These are phyloP conservation scores for Naso thynnoides DNA, from an alignment of 2,797 vertebrate species.

Conservation along the genomic window DNA sequence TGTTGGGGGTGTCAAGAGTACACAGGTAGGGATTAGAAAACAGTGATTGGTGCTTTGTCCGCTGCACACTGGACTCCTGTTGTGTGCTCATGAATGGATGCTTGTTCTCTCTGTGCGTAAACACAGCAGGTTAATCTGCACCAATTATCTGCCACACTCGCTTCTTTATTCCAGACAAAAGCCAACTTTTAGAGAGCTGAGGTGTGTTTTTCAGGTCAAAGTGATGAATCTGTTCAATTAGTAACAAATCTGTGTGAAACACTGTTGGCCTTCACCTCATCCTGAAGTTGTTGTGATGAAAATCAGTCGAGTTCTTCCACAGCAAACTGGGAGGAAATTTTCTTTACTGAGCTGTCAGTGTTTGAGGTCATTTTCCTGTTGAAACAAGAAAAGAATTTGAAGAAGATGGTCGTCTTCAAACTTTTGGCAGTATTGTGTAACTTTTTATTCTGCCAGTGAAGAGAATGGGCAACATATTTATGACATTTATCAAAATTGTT, in stretches of 20 bases:
- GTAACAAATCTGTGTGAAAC: too few species aligned
- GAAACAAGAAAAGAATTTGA: too few species aligned
- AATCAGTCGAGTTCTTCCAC: not conserved
- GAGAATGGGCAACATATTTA: too few species aligned
- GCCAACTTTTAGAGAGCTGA: not conserved
- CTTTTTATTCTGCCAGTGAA: too few species aligned
- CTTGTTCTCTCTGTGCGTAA: conserved; percentile 55
- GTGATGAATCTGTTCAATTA: conserved; percentile 17
- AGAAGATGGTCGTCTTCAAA: too few species aligned
- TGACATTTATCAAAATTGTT: too few species aligned
- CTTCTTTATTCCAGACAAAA: conserved; percentile 14
- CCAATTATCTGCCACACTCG: conserved; percentile 37
- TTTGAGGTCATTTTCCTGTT: too few species aligned
- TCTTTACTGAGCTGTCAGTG: not conserved
- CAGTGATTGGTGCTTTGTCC: conserved; percentile 66
- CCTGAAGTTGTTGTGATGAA: too few species aligned
- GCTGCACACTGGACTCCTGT: conserved; percentile 62
- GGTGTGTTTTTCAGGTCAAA: conserved; percentile 5
- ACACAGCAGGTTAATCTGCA: conserved; percentile 33
- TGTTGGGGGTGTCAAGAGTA: conserved; percentile 37
- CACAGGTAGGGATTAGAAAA: conserved; percentile 58
- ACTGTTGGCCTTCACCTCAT: too few species aligned
- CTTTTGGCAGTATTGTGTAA: too few species aligned
- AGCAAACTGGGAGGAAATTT: not conserved
- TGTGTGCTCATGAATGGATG: conserved; percentile 59